Percentiles rank a stretch among this genome's conserved stretches.
Evolutionary conservation across 2,113 vertebrate species (phyloP).

Genomic region (Camelus bactrianus): DNA sequence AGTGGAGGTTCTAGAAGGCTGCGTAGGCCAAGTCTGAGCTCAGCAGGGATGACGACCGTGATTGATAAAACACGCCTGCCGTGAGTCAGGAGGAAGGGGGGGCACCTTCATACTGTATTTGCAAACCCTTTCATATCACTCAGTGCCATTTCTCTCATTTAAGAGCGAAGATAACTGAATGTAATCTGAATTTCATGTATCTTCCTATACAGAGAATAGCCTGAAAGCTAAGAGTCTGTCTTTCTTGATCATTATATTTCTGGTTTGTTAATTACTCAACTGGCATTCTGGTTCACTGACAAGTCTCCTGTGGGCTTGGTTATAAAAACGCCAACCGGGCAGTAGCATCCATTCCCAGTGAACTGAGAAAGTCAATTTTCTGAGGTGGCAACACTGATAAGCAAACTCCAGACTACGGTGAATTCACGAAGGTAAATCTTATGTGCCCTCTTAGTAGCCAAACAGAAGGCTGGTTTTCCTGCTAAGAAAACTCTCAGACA

Average conservation of each 20-base stretch:
- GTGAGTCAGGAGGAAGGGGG: background rate
- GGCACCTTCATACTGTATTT: background rate
- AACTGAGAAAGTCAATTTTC: background rate
- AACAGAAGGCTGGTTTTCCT: background rate
- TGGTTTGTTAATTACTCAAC: background rate
- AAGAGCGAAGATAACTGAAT: background rate
- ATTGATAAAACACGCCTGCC: background rate
- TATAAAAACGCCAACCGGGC: background rate
- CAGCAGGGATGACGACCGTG: background rate
- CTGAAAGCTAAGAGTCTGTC: background rate
- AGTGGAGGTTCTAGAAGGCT: background rate
- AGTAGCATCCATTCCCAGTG: background rate
- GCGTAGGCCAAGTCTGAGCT: background rate
- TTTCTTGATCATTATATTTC: background rate
- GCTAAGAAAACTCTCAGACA: background rate
- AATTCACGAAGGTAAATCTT: constrained; percentile 17
- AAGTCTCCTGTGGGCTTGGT: background rate
- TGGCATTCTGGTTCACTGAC: background rate
- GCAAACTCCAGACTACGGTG: background rate
- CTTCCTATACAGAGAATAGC: background rate
- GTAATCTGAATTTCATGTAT: background rate
- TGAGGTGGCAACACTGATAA: background rate
- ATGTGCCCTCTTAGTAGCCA: background rate
- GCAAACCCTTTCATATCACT: background rate
- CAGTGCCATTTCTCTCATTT: background rate